Base-by-base conservation (phyloP, 2,797 vertebrate genomes). In the Bothrops alternatus region DNA sequence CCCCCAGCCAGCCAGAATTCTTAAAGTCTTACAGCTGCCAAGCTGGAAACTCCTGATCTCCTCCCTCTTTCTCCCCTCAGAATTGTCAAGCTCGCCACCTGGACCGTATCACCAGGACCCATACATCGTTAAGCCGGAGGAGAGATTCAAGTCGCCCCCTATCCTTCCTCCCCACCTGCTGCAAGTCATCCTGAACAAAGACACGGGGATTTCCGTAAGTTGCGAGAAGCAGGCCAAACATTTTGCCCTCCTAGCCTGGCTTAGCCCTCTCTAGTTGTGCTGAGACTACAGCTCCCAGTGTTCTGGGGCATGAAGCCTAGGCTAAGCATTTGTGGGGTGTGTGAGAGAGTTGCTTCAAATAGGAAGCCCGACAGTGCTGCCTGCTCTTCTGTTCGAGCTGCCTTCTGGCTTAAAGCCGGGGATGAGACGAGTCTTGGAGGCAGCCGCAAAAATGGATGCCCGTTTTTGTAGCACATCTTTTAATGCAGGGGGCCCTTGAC, bases 161-260 rank as follows among this genome's bases (percentile, higher is more conserved):
- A 98, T 99, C 89, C 98, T 99, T 6, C 99, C 99, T 0, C 99
- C 99, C 0, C 99, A 99, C 95, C 98, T 99, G 94, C 97, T 99
- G 73, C 99, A 99, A 96, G 99, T 99, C 96, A 98, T 99, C 96
- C 98, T 99, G 92, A 99, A 99, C 96, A 99, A 99, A 98, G 99
- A 99, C 98, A 99, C 99, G 0, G 98, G 98, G 2, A 96, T 99
- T 95, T 99, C 99, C 56, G 99, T 99, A 97, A 98, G 99, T 98
- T 91, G n/a, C 0, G 16, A 0, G 32, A 26, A 58, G 28, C 37
- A 18, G 28, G 42, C 11, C 20, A 73, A 7, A 42, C 1, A 2
- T 2, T 25, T 65, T 50, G 13, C 42, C 37, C 20, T 47, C 8
- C 14, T 32, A 13, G 13, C 63, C 8, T 11, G 13, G n/a, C 28